Percentiles rank a stretch among this genome's conserved stretches.
phyloP scores from a whole-genome alignment of 1,140 invertebrate genomes.

The Heliconius eleuchia region DNA sequence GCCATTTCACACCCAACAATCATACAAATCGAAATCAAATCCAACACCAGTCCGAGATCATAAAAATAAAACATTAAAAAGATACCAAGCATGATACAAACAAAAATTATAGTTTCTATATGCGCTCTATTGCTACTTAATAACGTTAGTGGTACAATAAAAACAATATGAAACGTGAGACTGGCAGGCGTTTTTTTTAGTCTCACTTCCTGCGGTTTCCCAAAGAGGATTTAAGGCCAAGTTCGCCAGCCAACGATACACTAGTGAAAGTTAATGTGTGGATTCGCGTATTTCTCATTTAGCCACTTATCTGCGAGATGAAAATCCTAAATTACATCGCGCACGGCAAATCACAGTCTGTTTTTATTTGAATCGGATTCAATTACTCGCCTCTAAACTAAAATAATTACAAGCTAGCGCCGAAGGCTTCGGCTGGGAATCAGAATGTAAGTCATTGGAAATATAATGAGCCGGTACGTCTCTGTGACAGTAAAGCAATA shows the following conservation, averaged over 20 bases:
- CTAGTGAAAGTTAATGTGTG: constrained; percentile 77
- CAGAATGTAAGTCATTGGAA: constrained; percentile 49
- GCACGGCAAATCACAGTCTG: constrained; percentile 61
- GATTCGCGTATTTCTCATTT: constrained; percentile 70
- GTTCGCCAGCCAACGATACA: constrained; percentile 47
- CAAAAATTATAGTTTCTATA: constrained; percentile 34
- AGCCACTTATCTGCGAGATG: constrained; percentile 69
- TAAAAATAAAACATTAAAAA: constrained; percentile 9
- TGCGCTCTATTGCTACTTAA: constrained; percentile 29
- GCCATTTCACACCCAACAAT: not conserved
- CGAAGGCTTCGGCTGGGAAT: constrained; percentile 53
- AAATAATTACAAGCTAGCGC: constrained; percentile 56
- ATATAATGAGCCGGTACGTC: constrained; percentile 48
- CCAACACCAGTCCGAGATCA: not conserved
- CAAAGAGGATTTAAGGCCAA: constrained; percentile 75
- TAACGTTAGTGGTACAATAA: constrained; percentile 36
- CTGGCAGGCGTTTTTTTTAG: constrained; percentile 30
- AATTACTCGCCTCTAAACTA: constrained; percentile 64
- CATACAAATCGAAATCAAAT: constrained; percentile 3
- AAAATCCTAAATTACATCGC: constrained; percentile 76
- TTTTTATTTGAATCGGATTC: constrained; percentile 74
- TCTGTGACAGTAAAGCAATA: constrained; percentile 38
- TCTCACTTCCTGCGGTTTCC: constrained; percentile 67
- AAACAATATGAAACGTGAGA: constrained; percentile 33
- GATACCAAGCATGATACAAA: constrained; percentile 3